phyloP scores from a whole-genome alignment of 2,888 invertebrate species.

The Drosophila atroscutellata region DNA sequence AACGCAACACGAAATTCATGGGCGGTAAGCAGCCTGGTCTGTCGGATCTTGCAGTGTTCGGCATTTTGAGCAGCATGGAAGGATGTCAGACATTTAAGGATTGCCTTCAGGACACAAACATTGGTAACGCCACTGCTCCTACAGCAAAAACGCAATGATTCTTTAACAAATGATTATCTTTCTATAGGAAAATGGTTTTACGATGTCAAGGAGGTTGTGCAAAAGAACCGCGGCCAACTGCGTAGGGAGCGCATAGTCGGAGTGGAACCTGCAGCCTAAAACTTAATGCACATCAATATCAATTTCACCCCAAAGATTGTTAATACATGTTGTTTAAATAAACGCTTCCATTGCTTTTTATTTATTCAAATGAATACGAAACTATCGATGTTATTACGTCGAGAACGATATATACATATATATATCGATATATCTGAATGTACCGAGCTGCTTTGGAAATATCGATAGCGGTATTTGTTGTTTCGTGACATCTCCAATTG shows the following conservation, averaged over 20 bases:
- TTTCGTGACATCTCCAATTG: conserved; percentile 62
- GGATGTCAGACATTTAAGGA: conserved; percentile 96
- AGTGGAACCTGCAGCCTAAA: conserved; percentile 52
- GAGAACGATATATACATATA: too few species aligned
- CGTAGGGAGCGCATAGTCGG: conserved; percentile 79
- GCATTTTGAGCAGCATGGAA: conserved; percentile 96
- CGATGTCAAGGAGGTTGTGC: conserved; percentile 87
- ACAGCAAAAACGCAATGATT: background rate
- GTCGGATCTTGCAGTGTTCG: conserved; percentile 96
- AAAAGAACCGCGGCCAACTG: conserved; percentile 80
- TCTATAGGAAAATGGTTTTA: conserved; percentile 88
- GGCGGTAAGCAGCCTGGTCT: conserved; percentile 95
- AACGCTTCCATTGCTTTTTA: conserved; percentile 19
- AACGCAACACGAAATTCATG: conserved; percentile 90
- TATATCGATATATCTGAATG: background rate
- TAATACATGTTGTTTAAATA: conserved; percentile 33
- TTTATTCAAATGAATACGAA: background rate
- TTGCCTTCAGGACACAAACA: conserved; percentile 89
- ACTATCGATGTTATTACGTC: background rate
- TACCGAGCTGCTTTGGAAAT: background rate
- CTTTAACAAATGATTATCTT: conserved; percentile 1
- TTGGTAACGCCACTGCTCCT: conserved; percentile 85
- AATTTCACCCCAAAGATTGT: conserved; percentile 54
- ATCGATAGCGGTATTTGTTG: conserved; percentile 1
- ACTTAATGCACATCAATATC: background rate